Conservation (phyloP, 2,888 invertebrate genomes). For the Amphipoea lucens region DNA sequence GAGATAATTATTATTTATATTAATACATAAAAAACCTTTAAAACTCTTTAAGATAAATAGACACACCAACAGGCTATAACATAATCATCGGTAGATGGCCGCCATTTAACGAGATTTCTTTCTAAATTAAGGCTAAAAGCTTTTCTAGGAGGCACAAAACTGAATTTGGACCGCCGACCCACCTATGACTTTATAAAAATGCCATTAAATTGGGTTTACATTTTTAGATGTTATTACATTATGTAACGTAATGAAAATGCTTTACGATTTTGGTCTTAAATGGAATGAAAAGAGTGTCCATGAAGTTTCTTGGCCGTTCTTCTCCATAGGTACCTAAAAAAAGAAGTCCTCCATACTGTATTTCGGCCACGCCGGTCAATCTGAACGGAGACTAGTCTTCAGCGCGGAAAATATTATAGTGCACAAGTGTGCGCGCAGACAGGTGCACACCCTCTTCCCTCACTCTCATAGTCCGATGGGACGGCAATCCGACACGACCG, state of each 20-base stretch:
- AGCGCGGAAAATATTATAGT: no score
- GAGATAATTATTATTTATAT: no score
- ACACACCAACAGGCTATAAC: not conserved
- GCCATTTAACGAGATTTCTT: slow-evolving; percentile 47
- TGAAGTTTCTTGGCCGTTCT: not conserved
- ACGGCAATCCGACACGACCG: no score
- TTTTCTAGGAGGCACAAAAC: slow-evolving; percentile 52
- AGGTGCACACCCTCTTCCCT: no score
- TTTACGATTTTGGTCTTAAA: not conserved
- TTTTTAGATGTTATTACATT: slow-evolving; percentile 28
- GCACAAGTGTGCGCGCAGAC: no score
- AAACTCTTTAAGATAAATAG: not conserved
- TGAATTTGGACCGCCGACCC: slow-evolving; percentile 51
- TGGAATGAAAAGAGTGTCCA: not conserved
- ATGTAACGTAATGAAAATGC: slow-evolving; percentile 16
- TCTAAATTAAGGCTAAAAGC: slow-evolving; percentile 64
- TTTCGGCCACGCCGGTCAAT: no score
- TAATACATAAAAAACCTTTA: not conserved
- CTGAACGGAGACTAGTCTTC: no score
- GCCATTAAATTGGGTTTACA: slow-evolving; percentile 42
- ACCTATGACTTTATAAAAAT: slow-evolving; percentile 50
- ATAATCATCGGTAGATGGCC: slow-evolving; percentile 8
- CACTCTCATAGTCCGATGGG: no score
- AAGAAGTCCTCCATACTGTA: no score
- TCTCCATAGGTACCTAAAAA: not conserved